Conservation (phyloP, 2,888 invertebrate species). For the Yponomeuta evonymella region DNA sequence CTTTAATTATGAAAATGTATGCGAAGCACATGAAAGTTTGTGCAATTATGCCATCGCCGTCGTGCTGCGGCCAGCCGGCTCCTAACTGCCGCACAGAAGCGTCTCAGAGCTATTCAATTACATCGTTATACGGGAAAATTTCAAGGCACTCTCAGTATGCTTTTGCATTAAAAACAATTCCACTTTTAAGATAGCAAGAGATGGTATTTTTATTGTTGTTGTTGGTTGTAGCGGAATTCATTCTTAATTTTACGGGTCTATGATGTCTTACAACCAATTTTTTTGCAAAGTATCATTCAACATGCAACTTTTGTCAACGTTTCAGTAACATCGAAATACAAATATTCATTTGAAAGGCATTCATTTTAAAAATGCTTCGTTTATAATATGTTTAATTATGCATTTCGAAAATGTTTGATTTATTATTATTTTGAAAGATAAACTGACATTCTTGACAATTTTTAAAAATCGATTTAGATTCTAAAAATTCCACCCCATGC, state of each 20-base stretch:
- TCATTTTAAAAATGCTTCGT: too few relatives aligned
- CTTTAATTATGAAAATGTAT: slow-evolving; percentile 75
- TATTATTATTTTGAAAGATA: too few relatives aligned
- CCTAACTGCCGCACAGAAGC: slow-evolving; percentile 53
- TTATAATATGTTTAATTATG: too few relatives aligned
- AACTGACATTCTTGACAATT: too few relatives aligned
- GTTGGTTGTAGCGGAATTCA: neutral
- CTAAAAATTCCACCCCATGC: too few relatives aligned
- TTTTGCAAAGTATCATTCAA: too few relatives aligned
- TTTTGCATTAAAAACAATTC: slow-evolving; percentile 19
- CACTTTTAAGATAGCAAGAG: slow-evolving; percentile 1
- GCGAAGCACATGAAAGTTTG: slow-evolving; percentile 73
- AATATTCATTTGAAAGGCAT: too few relatives aligned
- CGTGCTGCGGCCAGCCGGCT: slow-evolving; percentile 54
- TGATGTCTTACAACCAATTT: too few relatives aligned
- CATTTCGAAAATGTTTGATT: too few relatives aligned
- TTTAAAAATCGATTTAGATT: too few relatives aligned
- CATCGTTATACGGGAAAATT: slow-evolving; percentile 46
- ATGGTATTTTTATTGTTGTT: slow-evolving; percentile 10
- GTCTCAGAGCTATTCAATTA: slow-evolving; percentile 65
- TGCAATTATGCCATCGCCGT: slow-evolving; percentile 65
- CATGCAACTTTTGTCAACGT: too few relatives aligned
- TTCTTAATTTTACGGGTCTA: neutral
- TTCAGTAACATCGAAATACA: too few relatives aligned
- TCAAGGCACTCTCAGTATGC: slow-evolving; percentile 47